Percentiles rank a stretch among this genome's conserved stretches.
These are phyloP conservation scores for Pterocles orientalis DNA, from an alignment of 2,113 vertebrate genomes.

Conservation along the genomic window DNA sequence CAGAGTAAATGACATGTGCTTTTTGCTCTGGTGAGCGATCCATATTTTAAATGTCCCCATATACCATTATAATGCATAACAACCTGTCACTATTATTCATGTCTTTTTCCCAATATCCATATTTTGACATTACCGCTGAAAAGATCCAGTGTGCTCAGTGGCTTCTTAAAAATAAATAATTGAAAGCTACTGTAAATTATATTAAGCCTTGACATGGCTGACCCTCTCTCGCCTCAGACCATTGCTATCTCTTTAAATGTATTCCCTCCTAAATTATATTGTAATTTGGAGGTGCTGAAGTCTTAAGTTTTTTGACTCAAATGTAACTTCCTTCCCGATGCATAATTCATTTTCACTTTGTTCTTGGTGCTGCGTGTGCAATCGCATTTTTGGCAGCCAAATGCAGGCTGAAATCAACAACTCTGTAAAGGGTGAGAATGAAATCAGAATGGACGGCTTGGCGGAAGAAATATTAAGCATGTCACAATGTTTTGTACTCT, in stretches of 20 bases:
- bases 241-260: slow-evolving; percentile 79
- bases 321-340: slow-evolving; percentile 76
- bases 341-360: slow-evolving; percentile 85
- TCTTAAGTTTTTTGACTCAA: slow-evolving; percentile 80
- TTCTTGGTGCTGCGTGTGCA: slow-evolving; percentile 75
- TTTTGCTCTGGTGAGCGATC: slow-evolving; percentile 41
- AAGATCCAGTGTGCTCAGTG: slow-evolving; percentile 74
- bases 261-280: slow-evolving; percentile 81
- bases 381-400: slow-evolving; percentile 81
- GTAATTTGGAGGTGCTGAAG: slow-evolving; percentile 82
- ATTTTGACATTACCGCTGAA: slow-evolving; percentile 78
- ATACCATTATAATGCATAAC: slow-evolving; percentile 73
- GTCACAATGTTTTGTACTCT: slow-evolving; percentile 83
- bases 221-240: slow-evolving; percentile 70
- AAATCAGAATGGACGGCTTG: slow-evolving; percentile 81
- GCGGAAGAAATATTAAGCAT: slow-evolving; percentile 82
- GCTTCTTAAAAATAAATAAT: slow-evolving; percentile 83
- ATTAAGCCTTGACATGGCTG: slow-evolving; percentile 68
- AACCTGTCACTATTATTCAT: slow-evolving; percentile 78
- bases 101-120: slow-evolving; percentile 76
- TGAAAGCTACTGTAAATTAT: slow-evolving; percentile 76
- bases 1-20: slow-evolving; percentile 8
- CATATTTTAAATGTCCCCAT: slow-evolving; percentile 65
- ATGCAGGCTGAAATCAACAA: slow-evolving; percentile 81
- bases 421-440: slow-evolving; percentile 77